Conservation (phyloP, 1,140 invertebrate genomes). For the Drosophila bipectinata region DNA sequence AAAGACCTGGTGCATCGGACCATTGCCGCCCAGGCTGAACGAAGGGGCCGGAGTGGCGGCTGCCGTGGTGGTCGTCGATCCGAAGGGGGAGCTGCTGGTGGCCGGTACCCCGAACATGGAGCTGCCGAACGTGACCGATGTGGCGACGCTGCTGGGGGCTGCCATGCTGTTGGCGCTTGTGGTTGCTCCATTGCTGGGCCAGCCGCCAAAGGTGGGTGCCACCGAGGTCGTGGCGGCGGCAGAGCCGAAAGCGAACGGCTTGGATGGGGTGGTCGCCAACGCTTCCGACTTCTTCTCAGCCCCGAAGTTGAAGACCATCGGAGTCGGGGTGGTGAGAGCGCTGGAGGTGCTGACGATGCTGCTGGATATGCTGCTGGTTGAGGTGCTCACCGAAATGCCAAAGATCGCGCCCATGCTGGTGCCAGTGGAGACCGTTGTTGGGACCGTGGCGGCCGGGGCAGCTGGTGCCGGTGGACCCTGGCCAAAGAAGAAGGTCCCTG, state of each 20-base stretch:
- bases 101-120: slow-evolving; percentile 15
- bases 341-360: neutral
- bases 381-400: slow-evolving; percentile 1
- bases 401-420: slow-evolving; percentile 31
- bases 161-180: neutral
- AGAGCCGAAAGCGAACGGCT: slow-evolving; percentile 24
- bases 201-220: slow-evolving; percentile 14
- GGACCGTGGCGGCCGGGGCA: neutral
- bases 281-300: neutral
- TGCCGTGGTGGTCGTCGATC: slow-evolving; percentile 28
- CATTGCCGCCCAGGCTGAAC: slow-evolving; percentile 10
- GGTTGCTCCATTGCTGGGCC: slow-evolving; percentile 16
- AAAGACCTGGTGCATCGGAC: slow-evolving; percentile 8
- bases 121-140: slow-evolving; percentile 20
- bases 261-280: neutral
- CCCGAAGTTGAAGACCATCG: slow-evolving; percentile 3
- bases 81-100: slow-evolving; percentile 47
- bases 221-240: neutral
- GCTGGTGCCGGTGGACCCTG: slow-evolving; percentile 10
- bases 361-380: slow-evolving; percentile 14
- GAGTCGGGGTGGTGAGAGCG: slow-evolving; percentile 5
- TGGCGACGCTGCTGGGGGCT: neutral
- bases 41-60: slow-evolving; percentile 17
- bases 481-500: slow-evolving; percentile 36
- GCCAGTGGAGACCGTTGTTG: neutral